Conservation (phyloP, 2,888 invertebrate species). For the Aproaerema taeniolella region DNA sequence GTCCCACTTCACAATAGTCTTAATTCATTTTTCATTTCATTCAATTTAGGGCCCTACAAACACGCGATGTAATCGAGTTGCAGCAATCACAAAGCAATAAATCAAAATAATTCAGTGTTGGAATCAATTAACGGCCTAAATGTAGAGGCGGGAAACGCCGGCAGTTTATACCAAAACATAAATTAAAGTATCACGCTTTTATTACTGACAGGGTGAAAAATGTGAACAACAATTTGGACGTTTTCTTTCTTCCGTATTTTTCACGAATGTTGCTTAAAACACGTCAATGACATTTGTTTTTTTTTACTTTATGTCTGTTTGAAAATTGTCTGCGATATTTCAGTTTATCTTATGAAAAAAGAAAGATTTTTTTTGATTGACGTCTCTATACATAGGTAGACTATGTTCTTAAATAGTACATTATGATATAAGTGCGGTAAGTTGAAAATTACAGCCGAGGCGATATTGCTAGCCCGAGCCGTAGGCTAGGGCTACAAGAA, state of each 20-base stretch:
- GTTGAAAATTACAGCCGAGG: no score
- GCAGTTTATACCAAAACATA: neutral
- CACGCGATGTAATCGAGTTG: constrained; percentile 68
- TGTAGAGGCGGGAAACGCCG: constrained; percentile 36
- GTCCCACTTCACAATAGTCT: constrained; percentile 41
- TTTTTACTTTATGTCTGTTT: no score
- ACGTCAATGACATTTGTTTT: no score
- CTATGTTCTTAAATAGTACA: no score
- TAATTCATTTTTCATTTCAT: constrained; percentile 69
- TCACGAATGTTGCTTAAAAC: no score
- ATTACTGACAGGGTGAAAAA: constrained; percentile 18
- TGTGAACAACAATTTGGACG: constrained; percentile 9
- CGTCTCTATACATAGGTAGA: no score
- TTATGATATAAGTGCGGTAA: no score
- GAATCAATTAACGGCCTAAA: constrained; percentile 63
- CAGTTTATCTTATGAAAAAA: no score
- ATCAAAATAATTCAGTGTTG: constrained; percentile 72
- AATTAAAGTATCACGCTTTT: constrained; percentile 28
- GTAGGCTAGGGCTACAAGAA: no score
- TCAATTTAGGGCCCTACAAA: constrained; percentile 61
- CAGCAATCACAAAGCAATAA: constrained; percentile 72
- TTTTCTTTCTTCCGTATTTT: neutral
- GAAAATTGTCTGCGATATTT: no score
- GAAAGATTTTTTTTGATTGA: no score
- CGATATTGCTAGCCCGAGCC: no score